Base-by-base conservation (phyloP, 2,888 invertebrate genomes). In the Opisthograptis luteolata region DNA sequence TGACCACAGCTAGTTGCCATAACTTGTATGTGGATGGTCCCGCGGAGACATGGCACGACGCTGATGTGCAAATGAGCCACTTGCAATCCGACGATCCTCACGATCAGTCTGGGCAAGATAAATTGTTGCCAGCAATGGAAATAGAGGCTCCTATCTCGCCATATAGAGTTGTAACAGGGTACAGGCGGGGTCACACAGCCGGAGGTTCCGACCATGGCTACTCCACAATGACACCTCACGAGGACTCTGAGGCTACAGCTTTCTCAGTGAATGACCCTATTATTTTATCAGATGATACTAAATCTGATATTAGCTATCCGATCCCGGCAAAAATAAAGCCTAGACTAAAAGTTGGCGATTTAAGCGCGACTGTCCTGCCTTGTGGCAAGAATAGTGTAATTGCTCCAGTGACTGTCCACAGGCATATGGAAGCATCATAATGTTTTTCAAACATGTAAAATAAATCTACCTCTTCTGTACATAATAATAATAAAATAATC, bases 121-220 rank as follows among this genome's bases (percentile, higher is more conserved):
- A 95, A 47, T 76, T 95, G 60, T 84, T 95, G 66, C 90, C 93
- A 1, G 84, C 76, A 19, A 87, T 78, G 85, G 91, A 92, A 66
- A 92, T 94, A 58, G 93, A 94, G 35, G 94, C 94, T 10, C 94
- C 94, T 3, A 94, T 97, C 60, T 97, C 97, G 1, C 97, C 98
- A 0, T 98, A 98, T 77, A 94, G 96, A 55, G 95, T 97, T 54
- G 94, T 96, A 31, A 95, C 96, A 0, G 94, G 94, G 43, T 97
- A 96, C 76, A 90, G 95, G 27, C 92, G 96, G 19, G 94, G 96
- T 2, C 93, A 94, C 32, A 93, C 94, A 0, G 94, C 95, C 0
- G 95, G 94, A 31, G 95, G 95, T 65, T 97, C 96, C n/a, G 98
- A 98, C 87, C 97, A 98, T 74, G 98, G 98, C 1, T 98, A 98